Percentiles rank a stretch among this genome's conserved stretches.
Conservation (phyloP, 2,113 vertebrate species). For the Vanacampus margaritifer region DNA sequence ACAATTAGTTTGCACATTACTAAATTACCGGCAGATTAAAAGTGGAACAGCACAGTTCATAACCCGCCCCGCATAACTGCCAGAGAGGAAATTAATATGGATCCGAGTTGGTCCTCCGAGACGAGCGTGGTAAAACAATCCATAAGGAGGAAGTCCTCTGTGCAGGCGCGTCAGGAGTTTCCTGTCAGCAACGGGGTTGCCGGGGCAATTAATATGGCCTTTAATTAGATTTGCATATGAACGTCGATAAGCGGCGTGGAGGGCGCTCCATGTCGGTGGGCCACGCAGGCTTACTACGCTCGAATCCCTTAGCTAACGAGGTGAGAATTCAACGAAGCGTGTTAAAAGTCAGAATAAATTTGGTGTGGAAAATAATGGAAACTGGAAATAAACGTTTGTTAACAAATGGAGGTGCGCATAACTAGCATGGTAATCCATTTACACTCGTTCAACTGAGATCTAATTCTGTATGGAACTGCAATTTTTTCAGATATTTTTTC, state of each 20-base stretch:
- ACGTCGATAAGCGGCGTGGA: constrained; percentile 43
- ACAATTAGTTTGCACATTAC: constrained; percentile 99
- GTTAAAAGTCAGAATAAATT: not conserved
- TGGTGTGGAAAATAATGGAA: not conserved
- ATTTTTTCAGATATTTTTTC: too few species aligned
- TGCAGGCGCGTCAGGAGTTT: constrained; percentile 75
- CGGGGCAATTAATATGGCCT: constrained; percentile 68
- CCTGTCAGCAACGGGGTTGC: constrained; percentile 67
- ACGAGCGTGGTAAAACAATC: constrained; percentile 85
- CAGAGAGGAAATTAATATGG: constrained; percentile 99
- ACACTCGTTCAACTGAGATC: too few species aligned
- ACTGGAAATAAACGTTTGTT: not conserved
- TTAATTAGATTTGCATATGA: constrained; percentile 74
- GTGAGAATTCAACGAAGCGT: not conserved
- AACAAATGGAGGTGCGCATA: not conserved
- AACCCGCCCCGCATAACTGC: constrained; percentile 90
- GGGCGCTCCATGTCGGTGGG: constrained; percentile 14
- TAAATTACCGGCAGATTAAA: constrained; percentile 99
- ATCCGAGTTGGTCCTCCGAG: constrained; percentile 96
- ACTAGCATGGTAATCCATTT: too few species aligned
- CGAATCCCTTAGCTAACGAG: not conserved
- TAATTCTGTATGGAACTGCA: too few species aligned
- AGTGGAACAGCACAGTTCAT: constrained; percentile 98
- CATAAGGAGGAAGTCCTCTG: constrained; percentile 92
- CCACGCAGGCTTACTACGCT: constrained; percentile 15